Evolutionary conservation across 2,113 vertebrate species (phyloP), one percentile per base, ranked within the genome.

Genomic region (Corvus moneduloides): DNA sequence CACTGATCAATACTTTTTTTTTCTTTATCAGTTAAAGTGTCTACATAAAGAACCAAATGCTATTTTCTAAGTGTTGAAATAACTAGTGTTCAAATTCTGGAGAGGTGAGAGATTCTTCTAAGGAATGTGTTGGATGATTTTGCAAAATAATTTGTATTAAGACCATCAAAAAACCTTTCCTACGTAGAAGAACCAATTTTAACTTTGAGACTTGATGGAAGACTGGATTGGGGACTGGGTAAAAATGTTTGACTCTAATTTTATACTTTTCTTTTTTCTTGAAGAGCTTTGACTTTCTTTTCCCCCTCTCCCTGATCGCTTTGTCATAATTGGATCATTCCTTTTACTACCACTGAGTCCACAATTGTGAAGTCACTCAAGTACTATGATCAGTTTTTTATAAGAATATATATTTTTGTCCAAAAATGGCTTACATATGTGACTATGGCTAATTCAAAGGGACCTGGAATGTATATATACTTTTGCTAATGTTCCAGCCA

Each of bases 331-430:
- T 97, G 96, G 96, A 97, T 97, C 97, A 96, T 98, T 98, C 98
- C 97, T 97, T 98, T 98, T 98, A 97, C 90, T 97, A 98, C 95
- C 98, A 97, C 96, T 84, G 91, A 98, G 94, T 97, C 95, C 97
- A 96, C 98, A 97, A 94, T 93, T 97, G 87, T 90, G 95, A 97
- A 98, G 95, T 98, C 97, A 98, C 96, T 97, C 95, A 90, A 98
- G 95, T 98, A 97, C 97, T 96, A 96, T 97, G 97, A 97, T 98
- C 98, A 95, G 97, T 98, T 98, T 98, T 98, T 98, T 98, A 98
- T 98, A 98, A 98, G 97, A 98, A 98, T 97, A 98, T 98, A 97
- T 98, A 98, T 98, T 98, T 98, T 98, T 98, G 98, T 98, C 98
- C 98, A 98, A 96, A 98, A 97, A 97, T 87, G 94, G 97, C 97